Base-by-base conservation (phyloP, 2,888 invertebrate species). In the Mythimna lalbum region DNA sequence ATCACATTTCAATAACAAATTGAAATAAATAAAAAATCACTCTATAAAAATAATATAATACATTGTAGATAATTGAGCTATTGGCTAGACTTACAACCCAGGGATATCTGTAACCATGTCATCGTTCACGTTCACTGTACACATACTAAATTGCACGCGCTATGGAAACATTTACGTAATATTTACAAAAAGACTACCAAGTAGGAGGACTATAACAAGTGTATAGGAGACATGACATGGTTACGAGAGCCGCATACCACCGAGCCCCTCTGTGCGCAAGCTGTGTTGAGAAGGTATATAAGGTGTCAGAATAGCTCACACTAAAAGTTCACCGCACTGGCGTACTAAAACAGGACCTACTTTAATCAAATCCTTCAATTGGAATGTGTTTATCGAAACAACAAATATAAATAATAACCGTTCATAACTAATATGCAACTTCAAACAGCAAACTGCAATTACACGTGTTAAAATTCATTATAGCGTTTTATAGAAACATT, bases 71-170 rank as follows among this genome's bases (percentile, higher is more conserved):
- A 89, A 94, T 93, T 94, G 93, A 95, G 94, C 94, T 96, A 95
- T 95, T 93, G 93, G 89, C 93, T 95, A 95, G 88, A 92, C 93
- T 90, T 93, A 93, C 95, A 95, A 96, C 95, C 95, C 95, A 90
- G 93, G 95, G 94, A 94, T 93, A 86, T 92, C 92, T 89, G 93
- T 92, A 92, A 94, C 95, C 95, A 94, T 94, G 95, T 91, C 95
- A 93, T 89, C 9, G 69, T 86, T 85, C 83, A 77, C 76, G 72
- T 84, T 76, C 69, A 76, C 69, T 71, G 70, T 75, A 83, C 78
- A 81, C 57, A 82, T 82, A 80, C 83, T 81, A 84, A 85, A 87
- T 87, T 87, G 85, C 84, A 88, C 75, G 84, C 80, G 82, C 87
- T 82, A 83, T 76, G 78, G 87, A 88, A 82, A 86, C 86, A 85